Evolutionary conservation across 2,797 vertebrate genomes (phyloP), one percentile per base, ranked within the genome.

Genomic region (Protonibea diacanthus): DNA sequence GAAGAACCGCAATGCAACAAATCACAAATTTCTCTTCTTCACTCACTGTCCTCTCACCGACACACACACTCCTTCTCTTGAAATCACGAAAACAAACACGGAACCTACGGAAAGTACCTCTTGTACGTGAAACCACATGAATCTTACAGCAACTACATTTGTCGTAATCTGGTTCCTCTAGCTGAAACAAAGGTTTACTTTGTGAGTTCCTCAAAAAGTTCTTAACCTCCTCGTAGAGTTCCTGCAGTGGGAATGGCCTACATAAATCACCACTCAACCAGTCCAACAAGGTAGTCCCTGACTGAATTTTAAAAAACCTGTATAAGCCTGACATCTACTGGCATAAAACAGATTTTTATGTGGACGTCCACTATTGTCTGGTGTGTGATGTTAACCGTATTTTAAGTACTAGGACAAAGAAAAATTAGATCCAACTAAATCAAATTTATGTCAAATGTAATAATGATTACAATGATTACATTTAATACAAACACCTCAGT

Each of bases 311-410:
- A 11, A 15, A 49, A 80, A 79, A 76, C 45, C 57, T 76, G 64
- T 59, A 27, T 65, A 86, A 88, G 82, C 42, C 75, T 88, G 90
- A 87, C 88, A 86, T 78, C 91, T 90, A 45, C 81, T 90, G 91
- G 88, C 61, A 49, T 1, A 56, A 55, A 56, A n/a, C n/a, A 51
- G 55, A 74, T 1, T 68, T 53, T 66, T 13, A 44, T 10, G 2
- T 6, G 0, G 1, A 7, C 17, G 2, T 25, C 13, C 44, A 15
- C 7, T 0, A 15, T 9, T 18, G n/a, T 15, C 20, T 27, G 14
- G 1, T 40, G 14, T 51, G 12, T 9, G 18, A 5, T 8, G 13
- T 0, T 0, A n/a, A 56, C 12, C 9, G 11, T 1, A 58, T 15
- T 38, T 17, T 55, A 7, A 21, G 23, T 5, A 62, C 20, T 17